phyloP scores from a whole-genome alignment of 2,888 invertebrate species.

The Chloroclysta siterata region DNA sequence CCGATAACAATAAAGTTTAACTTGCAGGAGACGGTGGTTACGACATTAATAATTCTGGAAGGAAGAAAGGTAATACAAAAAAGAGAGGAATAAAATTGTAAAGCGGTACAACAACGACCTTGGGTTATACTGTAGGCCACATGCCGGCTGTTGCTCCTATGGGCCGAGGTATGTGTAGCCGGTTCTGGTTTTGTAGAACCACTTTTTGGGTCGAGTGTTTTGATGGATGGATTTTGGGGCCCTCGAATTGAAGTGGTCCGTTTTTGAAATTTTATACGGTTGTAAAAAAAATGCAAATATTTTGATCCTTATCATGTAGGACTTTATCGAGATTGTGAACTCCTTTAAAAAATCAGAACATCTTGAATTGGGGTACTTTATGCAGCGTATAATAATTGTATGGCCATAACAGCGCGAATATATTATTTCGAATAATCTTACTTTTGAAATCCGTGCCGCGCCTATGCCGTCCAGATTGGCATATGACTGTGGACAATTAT shows the following conservation, averaged over 20 bases:
- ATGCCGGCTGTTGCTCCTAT: slow-evolving; percentile 72
- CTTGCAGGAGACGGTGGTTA: slow-evolving; percentile 38
- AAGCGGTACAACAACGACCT: slow-evolving; percentile 80
- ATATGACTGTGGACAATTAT: slow-evolving; percentile 62
- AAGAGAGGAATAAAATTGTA: slow-evolving; percentile 70
- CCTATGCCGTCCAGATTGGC: slow-evolving; percentile 48
- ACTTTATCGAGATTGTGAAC: slow-evolving; percentile 15
- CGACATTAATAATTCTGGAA: slow-evolving; percentile 53
- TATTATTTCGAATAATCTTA: slow-evolving; percentile 31
- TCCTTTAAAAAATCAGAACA: slow-evolving; percentile 21
- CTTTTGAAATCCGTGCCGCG: slow-evolving; percentile 36
- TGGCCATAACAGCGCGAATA: slow-evolving; percentile 24
- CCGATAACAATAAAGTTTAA: slow-evolving; percentile 46
- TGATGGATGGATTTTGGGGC: slow-evolving; percentile 72
- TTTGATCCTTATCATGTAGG: slow-evolving; percentile 14
- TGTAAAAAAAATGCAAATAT: slow-evolving; percentile 29
- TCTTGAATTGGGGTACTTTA: slow-evolving; percentile 13
- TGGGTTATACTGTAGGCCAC: slow-evolving; percentile 81
- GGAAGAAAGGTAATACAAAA: slow-evolving; percentile 77
- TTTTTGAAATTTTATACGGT: slow-evolving; percentile 27
- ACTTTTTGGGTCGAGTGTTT: slow-evolving; percentile 61
- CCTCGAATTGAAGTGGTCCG: slow-evolving; percentile 52
- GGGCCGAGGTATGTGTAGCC: slow-evolving; percentile 58
- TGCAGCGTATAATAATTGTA: slow-evolving; percentile 16
- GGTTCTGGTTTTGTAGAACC: slow-evolving; percentile 72